Evolutionary conservation across 2,113 vertebrate species (phyloP).

Genomic region (Seriola dumerili): DNA sequence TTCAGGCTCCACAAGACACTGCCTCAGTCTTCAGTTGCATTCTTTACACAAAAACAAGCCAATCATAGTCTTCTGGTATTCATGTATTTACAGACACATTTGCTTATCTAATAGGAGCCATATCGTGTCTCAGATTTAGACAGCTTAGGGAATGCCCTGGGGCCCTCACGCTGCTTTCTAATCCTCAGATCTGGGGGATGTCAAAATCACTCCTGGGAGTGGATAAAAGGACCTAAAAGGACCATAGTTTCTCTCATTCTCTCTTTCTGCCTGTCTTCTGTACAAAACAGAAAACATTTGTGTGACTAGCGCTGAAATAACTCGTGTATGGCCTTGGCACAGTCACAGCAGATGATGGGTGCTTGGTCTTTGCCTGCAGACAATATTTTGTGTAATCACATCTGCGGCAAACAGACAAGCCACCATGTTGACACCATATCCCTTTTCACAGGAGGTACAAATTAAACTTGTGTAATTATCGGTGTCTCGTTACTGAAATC

Average conservation of each 20-base stretch:
- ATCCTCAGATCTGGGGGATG: constrained; percentile 68
- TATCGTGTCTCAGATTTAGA: constrained; percentile 72
- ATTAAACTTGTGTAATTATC: constrained; percentile 41
- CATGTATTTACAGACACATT: constrained; percentile 68
- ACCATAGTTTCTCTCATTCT: constrained; percentile 34
- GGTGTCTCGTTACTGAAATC: constrained; percentile 41
- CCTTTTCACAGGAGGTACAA: constrained; percentile 32
- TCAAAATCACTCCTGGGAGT: constrained; percentile 43
- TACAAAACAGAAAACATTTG: constrained; percentile 49
- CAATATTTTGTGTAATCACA: constrained; percentile 55
- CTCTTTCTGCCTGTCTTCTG: constrained; percentile 30
- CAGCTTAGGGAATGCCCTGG: constrained; percentile 62
- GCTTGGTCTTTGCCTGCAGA: constrained; percentile 35
- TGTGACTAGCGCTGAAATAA: constrained; percentile 55
- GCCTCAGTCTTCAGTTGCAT: constrained; percentile 7
- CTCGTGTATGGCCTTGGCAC: constrained; percentile 37
- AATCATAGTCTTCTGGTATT: constrained; percentile 38
- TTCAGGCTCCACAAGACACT: constrained; percentile 36
- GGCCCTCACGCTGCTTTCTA: constrained; percentile 54
- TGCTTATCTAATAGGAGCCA: constrained; percentile 77
- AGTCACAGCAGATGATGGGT: constrained; percentile 15
- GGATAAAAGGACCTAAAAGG: constrained; percentile 48
- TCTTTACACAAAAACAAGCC: constrained; percentile 49
- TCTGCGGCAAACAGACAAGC: constrained; percentile 48
- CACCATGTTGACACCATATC: constrained; percentile 15